A percentile compares a stretch with the other conserved stretches of the same genome.
phyloP scores from a whole-genome alignment of 2,113 vertebrate genomes.

The Sebastes schlegelii region DNA sequence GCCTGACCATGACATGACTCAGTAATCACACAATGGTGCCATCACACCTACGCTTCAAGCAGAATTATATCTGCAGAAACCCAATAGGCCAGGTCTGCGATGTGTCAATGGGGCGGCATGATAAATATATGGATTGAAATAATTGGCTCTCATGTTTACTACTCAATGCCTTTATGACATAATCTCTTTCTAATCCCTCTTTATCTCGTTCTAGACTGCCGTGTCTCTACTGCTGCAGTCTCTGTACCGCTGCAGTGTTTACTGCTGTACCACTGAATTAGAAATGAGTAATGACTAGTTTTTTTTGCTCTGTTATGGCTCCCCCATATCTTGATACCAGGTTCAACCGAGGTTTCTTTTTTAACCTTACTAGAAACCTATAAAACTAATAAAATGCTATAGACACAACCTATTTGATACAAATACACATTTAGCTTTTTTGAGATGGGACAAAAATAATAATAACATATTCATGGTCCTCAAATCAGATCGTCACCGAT shows the following conservation, averaged over 20 bases:
- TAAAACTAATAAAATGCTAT: neutral
- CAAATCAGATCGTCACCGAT: neutral
- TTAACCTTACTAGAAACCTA: neutral
- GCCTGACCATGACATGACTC: conserved; percentile 42
- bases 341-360: neutral
- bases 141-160: conserved; percentile 55
- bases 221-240: conserved; percentile 31
- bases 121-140: conserved; percentile 61
- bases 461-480: neutral
- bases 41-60: conserved; percentile 17
- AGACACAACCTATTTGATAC: neutral
- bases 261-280: conserved; percentile 38
- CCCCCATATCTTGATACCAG: neutral
- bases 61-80: conserved; percentile 46
- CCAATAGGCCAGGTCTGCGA: conserved; percentile 19
- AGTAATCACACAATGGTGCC: conserved; percentile 43
- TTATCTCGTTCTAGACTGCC: conserved; percentile 56
- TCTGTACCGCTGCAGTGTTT: conserved; percentile 35
- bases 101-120: conserved; percentile 31
- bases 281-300: conserved; percentile 41
- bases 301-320: conserved; percentile 3
- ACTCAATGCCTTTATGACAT: conserved; percentile 59
- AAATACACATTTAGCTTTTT: neutral
- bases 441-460: neutral
- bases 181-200: conserved; percentile 68